Evolutionary conservation across 2,113 vertebrate species (phyloP).

Genomic region (Nannospalax galili): DNA sequence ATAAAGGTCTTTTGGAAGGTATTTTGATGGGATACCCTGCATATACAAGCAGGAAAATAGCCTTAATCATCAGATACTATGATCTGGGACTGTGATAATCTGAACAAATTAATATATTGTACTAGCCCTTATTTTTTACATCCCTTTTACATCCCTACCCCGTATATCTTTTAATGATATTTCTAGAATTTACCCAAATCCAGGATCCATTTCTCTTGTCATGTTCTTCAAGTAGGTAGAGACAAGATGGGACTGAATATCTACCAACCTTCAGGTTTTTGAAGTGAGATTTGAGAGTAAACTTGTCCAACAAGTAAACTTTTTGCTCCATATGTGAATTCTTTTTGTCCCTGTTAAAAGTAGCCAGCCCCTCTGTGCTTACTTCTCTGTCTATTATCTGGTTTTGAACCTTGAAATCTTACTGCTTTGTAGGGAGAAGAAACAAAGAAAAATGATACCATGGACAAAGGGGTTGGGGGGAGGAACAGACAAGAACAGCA

Average conservation of each 20-base stretch:
- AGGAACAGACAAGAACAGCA: not conserved
- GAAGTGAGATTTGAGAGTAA: not conserved
- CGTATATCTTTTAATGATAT: not conserved
- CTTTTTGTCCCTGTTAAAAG: not conserved
- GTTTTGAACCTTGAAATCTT: not conserved
- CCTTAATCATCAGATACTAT: not conserved
- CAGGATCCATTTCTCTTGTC: not conserved
- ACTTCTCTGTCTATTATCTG: not conserved
- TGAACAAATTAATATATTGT: not conserved
- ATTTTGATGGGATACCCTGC: not conserved
- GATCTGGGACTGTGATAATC: not conserved
- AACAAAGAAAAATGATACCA: not conserved
- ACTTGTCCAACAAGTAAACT: too few species aligned
- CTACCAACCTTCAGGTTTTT: not conserved
- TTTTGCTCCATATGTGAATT: not conserved
- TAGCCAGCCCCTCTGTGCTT: not conserved
- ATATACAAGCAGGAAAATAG: not conserved
- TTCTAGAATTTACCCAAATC: not conserved
- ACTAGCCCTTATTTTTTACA: too few species aligned
- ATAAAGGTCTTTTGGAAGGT: not conserved
- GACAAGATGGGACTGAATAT: not conserved
- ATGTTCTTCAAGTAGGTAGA: not conserved
- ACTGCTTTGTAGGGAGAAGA: not conserved
- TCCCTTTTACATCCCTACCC: not conserved
- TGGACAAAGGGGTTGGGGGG: not conserved